Percentiles rank a stretch among this genome's conserved stretches.
These are phyloP conservation scores for Amphipoea oculea DNA, from an alignment of 2,888 invertebrate genomes.

Conservation along the genomic window DNA sequence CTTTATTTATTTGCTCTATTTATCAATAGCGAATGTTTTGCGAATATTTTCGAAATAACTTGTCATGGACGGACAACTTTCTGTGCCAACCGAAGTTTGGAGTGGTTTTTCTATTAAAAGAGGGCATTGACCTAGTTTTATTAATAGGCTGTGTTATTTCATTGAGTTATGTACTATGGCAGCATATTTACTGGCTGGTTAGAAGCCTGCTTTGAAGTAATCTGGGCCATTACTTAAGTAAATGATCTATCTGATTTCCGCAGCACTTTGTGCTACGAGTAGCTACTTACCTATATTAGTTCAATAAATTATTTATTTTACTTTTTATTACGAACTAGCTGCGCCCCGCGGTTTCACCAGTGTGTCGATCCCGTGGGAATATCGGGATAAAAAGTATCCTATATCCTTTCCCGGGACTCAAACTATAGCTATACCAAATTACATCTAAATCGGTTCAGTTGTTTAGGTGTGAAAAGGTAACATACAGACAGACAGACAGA, in stretches of 20 bases:
- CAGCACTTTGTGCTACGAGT: not conserved
- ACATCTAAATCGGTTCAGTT: no score
- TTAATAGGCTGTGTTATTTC: constrained; percentile 31
- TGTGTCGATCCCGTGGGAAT: no score
- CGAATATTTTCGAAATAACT: constrained; percentile 43
- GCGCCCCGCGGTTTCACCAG: no score
- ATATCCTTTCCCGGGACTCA: no score
- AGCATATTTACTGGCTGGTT: constrained; percentile 20
- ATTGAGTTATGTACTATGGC: constrained; percentile 10
- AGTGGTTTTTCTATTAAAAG: constrained; percentile 32
- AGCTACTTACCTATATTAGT: not conserved
- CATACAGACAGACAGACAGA: no score
- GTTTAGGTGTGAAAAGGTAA: no score
- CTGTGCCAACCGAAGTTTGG: constrained; percentile 34
- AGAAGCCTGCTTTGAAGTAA: constrained; percentile 13
- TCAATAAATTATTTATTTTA: not conserved
- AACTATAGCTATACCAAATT: no score
- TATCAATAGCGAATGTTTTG: constrained; percentile 15
- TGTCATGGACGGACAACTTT: constrained; percentile 36
- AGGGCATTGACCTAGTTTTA: constrained; percentile 47
- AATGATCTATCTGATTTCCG: not conserved
- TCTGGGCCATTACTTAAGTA: constrained; percentile 10
- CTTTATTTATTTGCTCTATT: constrained; percentile 29
- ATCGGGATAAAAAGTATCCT: no score
- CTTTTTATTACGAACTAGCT: not conserved